Conservation (phyloP, 2,797 vertebrate species). For the Catamblyrhynchus diadema region DNA sequence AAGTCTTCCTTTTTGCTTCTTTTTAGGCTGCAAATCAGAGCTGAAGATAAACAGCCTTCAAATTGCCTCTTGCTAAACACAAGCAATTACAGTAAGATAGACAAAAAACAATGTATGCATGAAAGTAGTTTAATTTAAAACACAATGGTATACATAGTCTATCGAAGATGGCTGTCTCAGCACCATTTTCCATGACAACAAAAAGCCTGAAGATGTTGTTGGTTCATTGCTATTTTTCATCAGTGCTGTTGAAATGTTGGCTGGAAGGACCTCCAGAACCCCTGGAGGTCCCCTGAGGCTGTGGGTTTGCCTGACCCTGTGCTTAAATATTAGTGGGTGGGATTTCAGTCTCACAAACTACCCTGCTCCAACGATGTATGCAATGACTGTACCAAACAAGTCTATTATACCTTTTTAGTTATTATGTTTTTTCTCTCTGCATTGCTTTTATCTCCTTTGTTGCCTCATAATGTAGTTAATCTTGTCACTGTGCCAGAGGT, state of each 20-base stretch:
- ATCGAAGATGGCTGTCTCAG: background rate
- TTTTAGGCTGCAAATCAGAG: background rate
- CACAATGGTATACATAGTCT: background rate
- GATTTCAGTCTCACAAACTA: background rate
- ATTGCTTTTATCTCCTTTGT: background rate
- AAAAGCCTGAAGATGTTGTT: background rate
- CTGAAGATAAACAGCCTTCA: slow-evolving; percentile 12
- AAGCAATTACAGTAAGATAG: background rate
- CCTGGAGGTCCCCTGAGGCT: background rate
- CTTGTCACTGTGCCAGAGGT: background rate
- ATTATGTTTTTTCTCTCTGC: background rate
- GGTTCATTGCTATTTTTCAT: background rate
- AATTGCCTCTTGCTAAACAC: background rate
- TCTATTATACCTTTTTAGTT: background rate
- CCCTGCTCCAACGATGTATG: background rate
- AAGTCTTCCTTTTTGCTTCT: background rate
- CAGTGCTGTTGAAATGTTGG: background rate
- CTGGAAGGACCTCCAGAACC: background rate
- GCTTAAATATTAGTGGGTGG: background rate
- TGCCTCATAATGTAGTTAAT: background rate
- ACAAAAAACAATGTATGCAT: background rate
- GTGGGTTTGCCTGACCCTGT: background rate
- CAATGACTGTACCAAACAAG: background rate
- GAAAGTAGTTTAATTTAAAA: background rate
- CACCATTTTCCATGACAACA: background rate